These are phyloP conservation scores for Haliclona indistincta DNA, from an alignment of 37 sponge, comb jelly and placozoan species.

Conservation along the genomic window DNA sequence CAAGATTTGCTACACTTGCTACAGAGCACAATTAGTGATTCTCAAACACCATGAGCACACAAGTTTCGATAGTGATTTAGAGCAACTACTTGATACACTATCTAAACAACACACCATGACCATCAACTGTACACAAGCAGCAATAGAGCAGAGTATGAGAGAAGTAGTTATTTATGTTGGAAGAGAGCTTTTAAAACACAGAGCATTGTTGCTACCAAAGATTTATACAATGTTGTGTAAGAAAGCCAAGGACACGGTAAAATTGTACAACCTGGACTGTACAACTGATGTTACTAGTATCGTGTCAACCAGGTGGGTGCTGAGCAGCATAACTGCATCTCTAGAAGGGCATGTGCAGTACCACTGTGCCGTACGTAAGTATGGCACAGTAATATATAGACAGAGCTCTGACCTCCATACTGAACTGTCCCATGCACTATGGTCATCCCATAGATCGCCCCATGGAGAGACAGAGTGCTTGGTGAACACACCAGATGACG, in stretches of 20 bases:
- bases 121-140: background rate
- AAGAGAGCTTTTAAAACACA: background rate
- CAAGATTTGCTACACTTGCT: conserved; percentile 6
- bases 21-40: conserved; percentile 1
- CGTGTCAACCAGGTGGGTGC: conserved; percentile 11
- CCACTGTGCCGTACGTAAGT: background rate
- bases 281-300: background rate
- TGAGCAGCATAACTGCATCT: background rate
- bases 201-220: conserved; percentile 14
- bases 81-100: too few species aligned
- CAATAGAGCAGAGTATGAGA: background rate
- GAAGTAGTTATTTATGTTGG: background rate
- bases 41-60: background rate
- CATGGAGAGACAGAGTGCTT: too few species aligned
- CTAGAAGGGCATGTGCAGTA: conserved; percentile 11
- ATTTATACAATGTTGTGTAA: background rate
- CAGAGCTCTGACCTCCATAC: conserved; percentile 18
- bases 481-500: background rate
- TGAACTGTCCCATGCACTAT: too few species aligned
- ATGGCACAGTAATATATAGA: conserved; percentile 28
- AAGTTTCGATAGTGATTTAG: background rate
- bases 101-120: background rate
- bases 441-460: background rate
- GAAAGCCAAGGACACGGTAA: background rate
- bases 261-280: background rate